A percentile compares a stretch with the other conserved stretches of the same genome.
These are phyloP conservation scores for Neuroscelio doddi DNA, from an alignment of 2,888 invertebrate species.

Conservation along the genomic window DNA sequence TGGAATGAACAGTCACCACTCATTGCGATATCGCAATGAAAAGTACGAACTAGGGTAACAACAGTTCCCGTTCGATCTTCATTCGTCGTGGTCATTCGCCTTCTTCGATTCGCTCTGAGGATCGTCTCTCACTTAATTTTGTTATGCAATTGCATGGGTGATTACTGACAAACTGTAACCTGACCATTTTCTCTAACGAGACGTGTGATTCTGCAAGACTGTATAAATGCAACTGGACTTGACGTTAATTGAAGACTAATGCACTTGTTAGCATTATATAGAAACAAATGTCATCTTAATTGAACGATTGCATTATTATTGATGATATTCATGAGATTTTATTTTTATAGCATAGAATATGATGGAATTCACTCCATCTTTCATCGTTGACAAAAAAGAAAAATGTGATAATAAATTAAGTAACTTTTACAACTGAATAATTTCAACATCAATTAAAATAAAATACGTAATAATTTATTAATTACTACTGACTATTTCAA, in stretches of 20 bases:
- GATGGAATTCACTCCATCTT: too few species aligned
- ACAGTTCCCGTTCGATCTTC: slow-evolving; percentile 12
- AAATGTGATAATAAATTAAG: too few species aligned
- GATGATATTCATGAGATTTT: too few species aligned
- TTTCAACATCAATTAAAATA: too few species aligned
- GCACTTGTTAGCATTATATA: slow-evolving; percentile 1
- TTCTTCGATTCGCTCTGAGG: slow-evolving; percentile 8
- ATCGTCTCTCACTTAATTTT: slow-evolving; percentile 1
- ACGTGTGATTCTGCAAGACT: slow-evolving; percentile 10
- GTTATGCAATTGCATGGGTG: slow-evolving; percentile 1
- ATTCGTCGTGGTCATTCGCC: slow-evolving; percentile 9
- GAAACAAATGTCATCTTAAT: slow-evolving; percentile 4
- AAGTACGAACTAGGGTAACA: slow-evolving; percentile 11
- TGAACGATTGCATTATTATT: background rate
- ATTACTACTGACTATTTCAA: too few species aligned
- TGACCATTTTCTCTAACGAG: slow-evolving; percentile 12
- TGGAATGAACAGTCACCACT: background rate
- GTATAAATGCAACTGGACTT: background rate
- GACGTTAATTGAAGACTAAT: slow-evolving; percentile 7
- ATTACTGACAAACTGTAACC: slow-evolving; percentile 5
- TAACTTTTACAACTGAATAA: too few species aligned
- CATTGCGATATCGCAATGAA: slow-evolving; percentile 7
- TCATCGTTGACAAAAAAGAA: too few species aligned
- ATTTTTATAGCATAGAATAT: too few species aligned
- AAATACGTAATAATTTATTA: too few species aligned